Percentiles rank a stretch among this genome's conserved stretches.
Conservation (phyloP, 2,888 invertebrate species). For the Drosophila seclusa region DNA sequence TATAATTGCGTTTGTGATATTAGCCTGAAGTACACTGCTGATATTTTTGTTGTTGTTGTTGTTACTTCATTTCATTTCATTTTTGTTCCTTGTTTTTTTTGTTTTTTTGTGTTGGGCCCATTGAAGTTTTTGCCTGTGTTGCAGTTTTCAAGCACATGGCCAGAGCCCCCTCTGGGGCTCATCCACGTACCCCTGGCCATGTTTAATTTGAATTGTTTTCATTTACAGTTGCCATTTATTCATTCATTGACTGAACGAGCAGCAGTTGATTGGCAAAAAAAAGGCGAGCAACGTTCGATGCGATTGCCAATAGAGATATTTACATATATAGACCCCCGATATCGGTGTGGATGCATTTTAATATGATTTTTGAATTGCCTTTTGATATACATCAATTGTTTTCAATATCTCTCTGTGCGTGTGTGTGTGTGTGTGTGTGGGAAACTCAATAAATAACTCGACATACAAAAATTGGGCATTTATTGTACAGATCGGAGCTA, state of each 20-base stretch:
- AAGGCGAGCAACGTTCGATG: conserved; percentile 24
- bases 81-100: conserved; percentile 9
- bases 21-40: conserved; percentile 74
- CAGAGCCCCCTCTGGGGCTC: neutral
- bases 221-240: conserved; percentile 80
- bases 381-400: conserved; percentile 63
- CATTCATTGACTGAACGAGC: conserved; percentile 60
- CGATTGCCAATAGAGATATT: conserved; percentile 9
- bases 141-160: conserved; percentile 71
- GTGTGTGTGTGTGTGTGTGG: conserved; percentile 12
- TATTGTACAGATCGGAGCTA: conserved; percentile 20
- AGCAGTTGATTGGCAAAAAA: conserved; percentile 72
- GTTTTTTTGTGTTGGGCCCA: conserved; percentile 46
- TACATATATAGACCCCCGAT: conserved; percentile 12
- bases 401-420: conserved; percentile 27
- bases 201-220: conserved; percentile 81
- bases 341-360: conserved; percentile 29
- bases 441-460: conserved; percentile 8
- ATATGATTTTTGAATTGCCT: conserved; percentile 49
- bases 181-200: conserved; percentile 37
- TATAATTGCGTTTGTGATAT: conserved; percentile 80
- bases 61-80: conserved; percentile 14
- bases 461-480: conserved; percentile 20
- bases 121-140: conserved; percentile 68
- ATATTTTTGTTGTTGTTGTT: conserved; percentile 29